These are phyloP conservation scores for Grapholita molesta DNA, from an alignment of 1,140 invertebrate genomes.

Conservation along the genomic window DNA sequence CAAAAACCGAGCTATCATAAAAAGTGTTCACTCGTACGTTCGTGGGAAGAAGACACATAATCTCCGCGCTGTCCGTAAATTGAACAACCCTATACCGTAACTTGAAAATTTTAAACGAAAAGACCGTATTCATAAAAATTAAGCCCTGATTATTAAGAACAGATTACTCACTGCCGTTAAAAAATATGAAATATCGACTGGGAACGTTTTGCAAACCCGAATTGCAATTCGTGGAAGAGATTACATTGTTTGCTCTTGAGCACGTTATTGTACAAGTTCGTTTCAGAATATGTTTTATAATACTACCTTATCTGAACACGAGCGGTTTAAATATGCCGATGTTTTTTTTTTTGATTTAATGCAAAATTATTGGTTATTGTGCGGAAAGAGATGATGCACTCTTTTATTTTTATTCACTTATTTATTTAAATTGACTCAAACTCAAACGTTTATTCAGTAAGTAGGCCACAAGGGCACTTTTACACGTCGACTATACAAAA, in stretches of 20 bases:
- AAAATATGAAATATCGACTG: conserved; percentile 36
- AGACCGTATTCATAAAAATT: conserved; percentile 21
- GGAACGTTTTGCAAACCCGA: conserved; percentile 41
- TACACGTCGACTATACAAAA: too few species aligned
- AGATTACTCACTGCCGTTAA: conserved; percentile 40
- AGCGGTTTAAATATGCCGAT: not conserved
- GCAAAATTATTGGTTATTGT: conserved; percentile 1
- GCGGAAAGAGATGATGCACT: too few species aligned
- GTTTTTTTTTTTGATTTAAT: not conserved
- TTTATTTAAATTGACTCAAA: not conserved
- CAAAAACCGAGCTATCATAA: too few species aligned
- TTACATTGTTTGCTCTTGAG: conserved; percentile 55
- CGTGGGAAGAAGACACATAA: not conserved
- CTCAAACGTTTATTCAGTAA: too few species aligned
- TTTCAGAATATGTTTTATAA: conserved; percentile 30
- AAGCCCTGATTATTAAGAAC: conserved; percentile 38
- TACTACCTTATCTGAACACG: conserved; percentile 20
- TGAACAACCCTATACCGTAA: conserved; percentile 14
- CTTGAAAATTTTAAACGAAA: conserved; percentile 26
- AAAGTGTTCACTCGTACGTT: too few species aligned
- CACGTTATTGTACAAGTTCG: conserved; percentile 47
- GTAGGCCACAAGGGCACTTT: too few species aligned
- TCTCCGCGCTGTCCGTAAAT: not conserved
- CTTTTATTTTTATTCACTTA: not conserved
- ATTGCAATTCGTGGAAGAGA: conserved; percentile 38